These are phyloP conservation scores for Dipodomys merriami DNA, from an alignment of 2,113 vertebrate genomes.

Conservation along the genomic window DNA sequence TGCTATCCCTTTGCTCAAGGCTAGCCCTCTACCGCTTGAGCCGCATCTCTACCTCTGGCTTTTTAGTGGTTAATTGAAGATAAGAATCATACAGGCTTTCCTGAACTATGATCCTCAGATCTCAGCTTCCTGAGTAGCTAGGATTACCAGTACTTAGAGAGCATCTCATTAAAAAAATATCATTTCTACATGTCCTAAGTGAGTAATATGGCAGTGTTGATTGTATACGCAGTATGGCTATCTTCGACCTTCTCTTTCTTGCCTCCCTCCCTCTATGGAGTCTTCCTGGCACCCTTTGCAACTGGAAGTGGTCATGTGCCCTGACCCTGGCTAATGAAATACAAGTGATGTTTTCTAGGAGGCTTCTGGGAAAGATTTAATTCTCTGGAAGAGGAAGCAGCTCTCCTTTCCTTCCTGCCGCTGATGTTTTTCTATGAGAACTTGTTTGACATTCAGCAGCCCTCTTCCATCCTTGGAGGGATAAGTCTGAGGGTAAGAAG, in stretches of 20 bases:
- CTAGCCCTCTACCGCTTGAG: too few relatives aligned
- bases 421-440: not conserved
- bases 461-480: not conserved
- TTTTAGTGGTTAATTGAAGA: too few relatives aligned
- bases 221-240: not conserved
- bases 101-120: not conserved
- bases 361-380: constrained; percentile 33
- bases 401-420: not conserved
- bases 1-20: too few relatives aligned
- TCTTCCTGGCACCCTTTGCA: not conserved
- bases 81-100: not conserved
- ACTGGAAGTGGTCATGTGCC: not conserved
- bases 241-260: not conserved
- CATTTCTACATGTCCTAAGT: not conserved
- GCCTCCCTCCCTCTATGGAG: not conserved
- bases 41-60: too few relatives aligned
- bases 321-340: not conserved
- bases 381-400: not conserved
- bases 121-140: not conserved
- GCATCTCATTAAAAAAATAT: not conserved
- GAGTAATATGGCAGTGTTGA: not conserved
- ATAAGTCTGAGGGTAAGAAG: not conserved
- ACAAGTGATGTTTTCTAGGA: not conserved
- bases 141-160: not conserved
- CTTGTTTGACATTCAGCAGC: not conserved